A percentile compares a stretch with the other conserved stretches of the same genome.
phyloP scores from a whole-genome alignment of 2,797 vertebrate genomes.

The Coregonus suidteri region DNA sequence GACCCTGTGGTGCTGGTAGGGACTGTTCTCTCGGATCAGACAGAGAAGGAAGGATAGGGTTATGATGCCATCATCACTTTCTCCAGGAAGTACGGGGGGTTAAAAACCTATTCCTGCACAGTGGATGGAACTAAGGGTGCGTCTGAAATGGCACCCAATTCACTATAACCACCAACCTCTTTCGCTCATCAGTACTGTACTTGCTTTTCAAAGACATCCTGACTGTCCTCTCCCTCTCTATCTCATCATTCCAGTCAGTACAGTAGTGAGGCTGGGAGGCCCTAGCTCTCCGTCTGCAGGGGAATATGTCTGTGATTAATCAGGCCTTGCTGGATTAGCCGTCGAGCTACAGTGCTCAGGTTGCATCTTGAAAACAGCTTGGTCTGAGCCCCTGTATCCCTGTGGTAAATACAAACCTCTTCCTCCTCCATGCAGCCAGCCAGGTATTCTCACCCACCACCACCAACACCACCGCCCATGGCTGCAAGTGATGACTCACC shows the following conservation, averaged over 20 bases:
- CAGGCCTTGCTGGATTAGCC: slow-evolving; percentile 66
- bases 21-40: neutral
- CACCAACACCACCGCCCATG: slow-evolving; percentile 39
- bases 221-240: slow-evolving; percentile 46
- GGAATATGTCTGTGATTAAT: slow-evolving; percentile 48
- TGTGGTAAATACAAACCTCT: slow-evolving; percentile 57
- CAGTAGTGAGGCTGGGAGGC: slow-evolving; percentile 41
- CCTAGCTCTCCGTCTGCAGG: neutral
- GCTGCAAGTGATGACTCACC: slow-evolving; percentile 55
- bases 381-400: slow-evolving; percentile 57
- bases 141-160: neutral
- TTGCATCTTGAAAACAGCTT: slow-evolving; percentile 70
- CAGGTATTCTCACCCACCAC: slow-evolving; percentile 32
- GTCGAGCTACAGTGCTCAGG: slow-evolving; percentile 62
- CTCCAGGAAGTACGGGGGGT: no score
- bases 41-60: neutral
- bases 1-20: neutral
- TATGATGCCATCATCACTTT: neutral
- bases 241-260: slow-evolving; percentile 40
- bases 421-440: slow-evolving; percentile 37
- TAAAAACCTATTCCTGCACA: no score
- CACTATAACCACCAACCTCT: neutral
- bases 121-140: neutral
- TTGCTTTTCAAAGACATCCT: slow-evolving; percentile 31
- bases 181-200: slow-evolving; percentile 12